Conservation (phyloP, 2,888 invertebrate genomes). For the Drosophila nigritarsus region DNA sequence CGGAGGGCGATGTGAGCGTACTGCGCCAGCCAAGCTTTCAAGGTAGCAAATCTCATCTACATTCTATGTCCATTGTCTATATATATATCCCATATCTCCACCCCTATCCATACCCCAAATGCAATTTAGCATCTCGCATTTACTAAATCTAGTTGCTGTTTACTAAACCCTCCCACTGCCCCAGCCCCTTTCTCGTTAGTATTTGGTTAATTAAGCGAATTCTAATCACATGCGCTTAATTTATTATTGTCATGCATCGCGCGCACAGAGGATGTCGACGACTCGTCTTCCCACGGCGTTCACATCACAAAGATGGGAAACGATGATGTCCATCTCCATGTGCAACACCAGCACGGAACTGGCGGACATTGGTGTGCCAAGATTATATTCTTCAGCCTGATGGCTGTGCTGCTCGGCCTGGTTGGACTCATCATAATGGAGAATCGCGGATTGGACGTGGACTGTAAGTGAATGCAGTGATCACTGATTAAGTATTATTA, state of each 20-base stretch:
- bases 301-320: slow-evolving; percentile 85
- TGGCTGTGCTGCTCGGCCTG: slow-evolving; percentile 90
- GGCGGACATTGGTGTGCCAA: slow-evolving; percentile 94
- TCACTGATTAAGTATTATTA: neutral
- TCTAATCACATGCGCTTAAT: slow-evolving; percentile 44
- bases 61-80: neutral
- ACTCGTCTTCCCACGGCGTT: slow-evolving; percentile 84
- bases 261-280: slow-evolving; percentile 81
- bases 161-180: slow-evolving; percentile 24
- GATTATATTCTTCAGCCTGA: slow-evolving; percentile 91
- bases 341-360: slow-evolving; percentile 90
- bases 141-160: slow-evolving; percentile 21
- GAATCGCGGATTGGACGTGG: slow-evolving; percentile 90
- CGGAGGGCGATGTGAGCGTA: slow-evolving; percentile 83
- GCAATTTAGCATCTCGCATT: slow-evolving; percentile 20
- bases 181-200: neutral
- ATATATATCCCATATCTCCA: neutral
- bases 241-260: slow-evolving; percentile 12
- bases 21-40: slow-evolving; percentile 83
- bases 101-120: neutral
- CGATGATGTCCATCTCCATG: slow-evolving; percentile 91
- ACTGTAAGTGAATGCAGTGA: slow-evolving; percentile 87
- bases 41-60: slow-evolving; percentile 71
- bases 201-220: slow-evolving; percentile 46
- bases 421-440: slow-evolving; percentile 92